A percentile compares a stretch with the other conserved stretches of the same genome.
phyloP scores from a whole-genome alignment of 2,113 vertebrate species.

The Lepus timidus region DNA sequence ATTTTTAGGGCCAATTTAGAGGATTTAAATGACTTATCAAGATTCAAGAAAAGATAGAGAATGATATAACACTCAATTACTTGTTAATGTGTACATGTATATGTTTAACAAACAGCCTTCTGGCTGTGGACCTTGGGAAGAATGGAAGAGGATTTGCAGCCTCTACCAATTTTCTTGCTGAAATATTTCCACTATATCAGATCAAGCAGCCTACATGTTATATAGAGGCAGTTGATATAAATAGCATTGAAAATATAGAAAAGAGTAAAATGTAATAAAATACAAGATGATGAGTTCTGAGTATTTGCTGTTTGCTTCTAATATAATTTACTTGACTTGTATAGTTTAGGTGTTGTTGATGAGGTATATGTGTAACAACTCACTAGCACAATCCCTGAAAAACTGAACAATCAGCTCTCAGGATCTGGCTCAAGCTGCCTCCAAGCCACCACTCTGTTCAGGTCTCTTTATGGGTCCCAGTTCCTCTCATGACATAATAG shows the following conservation, averaged over 20 bases:
- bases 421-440: background rate
- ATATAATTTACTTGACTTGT: background rate
- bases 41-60: background rate
- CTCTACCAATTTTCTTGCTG: background rate
- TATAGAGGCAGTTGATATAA: background rate
- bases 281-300: background rate
- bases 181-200: background rate
- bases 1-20: background rate
- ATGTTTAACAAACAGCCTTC: background rate
- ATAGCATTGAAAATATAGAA: background rate
- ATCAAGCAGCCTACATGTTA: background rate
- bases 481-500: background rate
- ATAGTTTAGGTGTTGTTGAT: constrained; percentile 13
- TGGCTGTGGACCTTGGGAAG: rapidly evolving
- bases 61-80: background rate
- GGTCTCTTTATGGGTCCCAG: background rate
- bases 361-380: background rate
- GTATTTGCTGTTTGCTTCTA: background rate
- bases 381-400: background rate
- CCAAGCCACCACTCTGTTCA: background rate
- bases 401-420: background rate
- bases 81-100: rapidly evolving
- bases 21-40: background rate
- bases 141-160: background rate
- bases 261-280: background rate